Conservation (phyloP, 2,113 vertebrate genomes). For the Aix galericulata region DNA sequence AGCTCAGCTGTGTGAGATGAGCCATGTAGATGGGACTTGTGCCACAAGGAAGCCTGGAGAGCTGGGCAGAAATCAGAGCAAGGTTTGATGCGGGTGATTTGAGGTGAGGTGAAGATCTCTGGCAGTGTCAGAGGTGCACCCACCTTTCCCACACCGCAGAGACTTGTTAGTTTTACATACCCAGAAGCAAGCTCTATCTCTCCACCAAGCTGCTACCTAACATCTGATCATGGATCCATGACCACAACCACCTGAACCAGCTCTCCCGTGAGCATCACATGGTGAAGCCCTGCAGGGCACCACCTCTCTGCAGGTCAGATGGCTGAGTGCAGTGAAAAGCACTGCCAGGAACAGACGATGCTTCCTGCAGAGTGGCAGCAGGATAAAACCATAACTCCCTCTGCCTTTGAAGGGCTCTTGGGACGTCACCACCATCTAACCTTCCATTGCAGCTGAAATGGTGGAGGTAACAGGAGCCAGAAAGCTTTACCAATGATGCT, state of each 20-base stretch:
- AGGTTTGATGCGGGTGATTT: not conserved
- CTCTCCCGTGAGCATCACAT: fast-evolving
- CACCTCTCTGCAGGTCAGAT: not conserved
- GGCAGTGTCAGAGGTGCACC: fast-evolving
- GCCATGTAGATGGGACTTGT: not conserved
- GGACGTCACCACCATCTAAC: not conserved
- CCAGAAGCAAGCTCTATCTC: not conserved
- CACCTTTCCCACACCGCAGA: not conserved
- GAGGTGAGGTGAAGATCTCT: not conserved
- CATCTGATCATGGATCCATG: not conserved
- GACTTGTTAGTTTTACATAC: not conserved
- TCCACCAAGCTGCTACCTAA: not conserved
- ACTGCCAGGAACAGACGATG: not conserved
- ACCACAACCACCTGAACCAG: not conserved
- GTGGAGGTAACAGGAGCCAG: not conserved
- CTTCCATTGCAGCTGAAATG: not conserved
- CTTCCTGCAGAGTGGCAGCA: not conserved
- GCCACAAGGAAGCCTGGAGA: not conserved
- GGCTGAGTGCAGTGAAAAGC: fast-evolving
- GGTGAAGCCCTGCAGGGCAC: not conserved
- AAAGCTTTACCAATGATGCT: not conserved
- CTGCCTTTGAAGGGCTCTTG: not conserved
- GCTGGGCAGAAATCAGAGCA: not conserved
- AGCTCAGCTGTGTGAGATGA: not conserved
- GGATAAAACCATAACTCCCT: not conserved